Conservation (phyloP, 2,113 vertebrate genomes). For the Otis tarda region DNA sequence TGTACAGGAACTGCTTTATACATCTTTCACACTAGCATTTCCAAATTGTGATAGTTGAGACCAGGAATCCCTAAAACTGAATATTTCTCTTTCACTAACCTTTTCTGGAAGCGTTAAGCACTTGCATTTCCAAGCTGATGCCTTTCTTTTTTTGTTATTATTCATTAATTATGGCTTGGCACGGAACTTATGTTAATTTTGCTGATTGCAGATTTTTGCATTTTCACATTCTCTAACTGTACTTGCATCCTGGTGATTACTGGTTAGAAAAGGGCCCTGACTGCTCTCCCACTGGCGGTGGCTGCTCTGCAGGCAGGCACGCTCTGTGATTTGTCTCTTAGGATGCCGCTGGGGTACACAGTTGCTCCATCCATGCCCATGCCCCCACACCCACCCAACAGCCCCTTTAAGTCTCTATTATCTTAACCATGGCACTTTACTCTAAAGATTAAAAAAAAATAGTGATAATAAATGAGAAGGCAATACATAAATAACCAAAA, state of each 20-base stretch:
- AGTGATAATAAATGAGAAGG: background rate
- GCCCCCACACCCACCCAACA: background rate
- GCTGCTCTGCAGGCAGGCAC: background rate
- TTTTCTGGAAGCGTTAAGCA: background rate
- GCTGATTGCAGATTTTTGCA: slow-evolving; percentile 33
- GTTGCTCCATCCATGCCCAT: background rate
- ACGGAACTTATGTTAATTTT: background rate
- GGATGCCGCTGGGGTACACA: background rate
- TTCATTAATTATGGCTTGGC: background rate
- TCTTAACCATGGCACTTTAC: background rate
- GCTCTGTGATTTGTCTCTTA: background rate
- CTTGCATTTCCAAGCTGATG: background rate
- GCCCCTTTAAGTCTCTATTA: background rate
- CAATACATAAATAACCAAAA: background rate
- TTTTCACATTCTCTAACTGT: slow-evolving; percentile 22
- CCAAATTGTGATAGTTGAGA: background rate
- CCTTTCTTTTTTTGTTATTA: background rate
- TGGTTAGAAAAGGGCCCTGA: background rate
- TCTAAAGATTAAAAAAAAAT: background rate
- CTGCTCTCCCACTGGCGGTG: background rate
- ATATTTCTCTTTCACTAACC: background rate
- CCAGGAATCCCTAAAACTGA: background rate
- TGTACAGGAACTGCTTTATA: background rate
- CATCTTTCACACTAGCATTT: background rate
- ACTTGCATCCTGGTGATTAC: slow-evolving; percentile 16